phyloP scores from a whole-genome alignment of 1,140 invertebrate species.

The Drosophila bocki region DNA sequence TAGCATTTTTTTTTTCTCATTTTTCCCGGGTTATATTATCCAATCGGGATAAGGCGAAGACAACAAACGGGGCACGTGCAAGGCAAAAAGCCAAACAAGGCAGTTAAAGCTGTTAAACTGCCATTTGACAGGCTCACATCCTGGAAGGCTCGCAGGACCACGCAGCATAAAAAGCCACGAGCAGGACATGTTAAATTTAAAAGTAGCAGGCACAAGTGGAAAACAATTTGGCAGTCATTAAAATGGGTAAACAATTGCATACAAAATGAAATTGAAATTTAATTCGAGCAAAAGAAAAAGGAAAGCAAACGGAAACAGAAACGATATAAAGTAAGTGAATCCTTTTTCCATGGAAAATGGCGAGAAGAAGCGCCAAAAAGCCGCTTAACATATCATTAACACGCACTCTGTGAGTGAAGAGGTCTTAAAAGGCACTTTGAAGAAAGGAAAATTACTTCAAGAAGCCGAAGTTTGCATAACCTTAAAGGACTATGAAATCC shows the following conservation, averaged over 20 bases:
- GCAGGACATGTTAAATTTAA: constrained; percentile 46
- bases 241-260: constrained; percentile 59
- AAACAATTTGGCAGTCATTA: constrained; percentile 61
- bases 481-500: no score
- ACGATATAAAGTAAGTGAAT: constrained; percentile 28
- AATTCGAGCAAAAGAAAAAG: constrained; percentile 4
- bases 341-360: constrained; percentile 30
- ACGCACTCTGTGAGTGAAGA: background rate
- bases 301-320: constrained; percentile 1
- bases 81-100: constrained; percentile 31
- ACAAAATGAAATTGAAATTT: constrained; percentile 53
- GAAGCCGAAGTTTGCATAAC: background rate
- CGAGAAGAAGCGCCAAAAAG: constrained; percentile 2
- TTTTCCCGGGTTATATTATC: constrained; percentile 37
- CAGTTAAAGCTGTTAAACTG: constrained; percentile 65
- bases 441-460: background rate
- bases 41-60: constrained; percentile 32
- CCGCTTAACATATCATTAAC: constrained; percentile 41
- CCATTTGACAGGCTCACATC: constrained; percentile 64
- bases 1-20: constrained; percentile 52
- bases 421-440: background rate
- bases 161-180: constrained; percentile 9
- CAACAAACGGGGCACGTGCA: constrained; percentile 59
- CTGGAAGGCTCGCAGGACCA: constrained; percentile 9
- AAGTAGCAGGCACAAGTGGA: constrained; percentile 41